Percentiles rank a stretch among this genome's conserved stretches.
Evolutionary conservation across 1,140 invertebrate genomes (phyloP).

Genomic region (Berghia stephanieae): DNA sequence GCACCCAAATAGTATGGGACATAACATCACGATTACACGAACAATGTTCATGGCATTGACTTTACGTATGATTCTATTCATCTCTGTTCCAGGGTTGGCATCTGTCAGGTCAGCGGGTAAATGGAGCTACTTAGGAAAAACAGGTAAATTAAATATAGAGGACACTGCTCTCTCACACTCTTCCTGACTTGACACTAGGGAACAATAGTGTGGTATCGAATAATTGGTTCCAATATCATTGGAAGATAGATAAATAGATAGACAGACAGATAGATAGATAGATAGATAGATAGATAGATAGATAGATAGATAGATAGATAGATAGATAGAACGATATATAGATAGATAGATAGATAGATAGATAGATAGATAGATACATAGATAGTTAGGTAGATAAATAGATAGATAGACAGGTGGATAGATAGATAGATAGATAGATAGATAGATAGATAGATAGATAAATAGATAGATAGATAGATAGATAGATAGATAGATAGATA

Average conservation of each 20-base stretch:
- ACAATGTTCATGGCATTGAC: too few species aligned
- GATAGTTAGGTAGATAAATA: background rate
- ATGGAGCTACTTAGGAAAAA: too few species aligned
- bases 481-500: background rate
- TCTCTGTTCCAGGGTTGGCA: too few species aligned
- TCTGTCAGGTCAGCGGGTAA: too few species aligned
- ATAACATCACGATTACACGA: too few species aligned
- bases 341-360: background rate
- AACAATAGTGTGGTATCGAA: background rate
- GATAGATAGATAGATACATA: background rate
- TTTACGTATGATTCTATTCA: too few species aligned
- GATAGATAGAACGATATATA: slow-evolving; percentile 9
- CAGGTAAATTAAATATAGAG: too few species aligned
- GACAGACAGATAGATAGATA: background rate
- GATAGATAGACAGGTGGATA: background rate
- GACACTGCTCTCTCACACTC: too few species aligned
- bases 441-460: background rate
- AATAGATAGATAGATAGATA: background rate
- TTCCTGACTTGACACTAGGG: background rate
- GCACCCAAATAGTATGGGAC: too few species aligned
- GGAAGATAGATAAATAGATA: background rate
- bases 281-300: slow-evolving; percentile 17
- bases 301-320: background rate
- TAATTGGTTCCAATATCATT: background rate
- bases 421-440: background rate